A percentile compares a stretch with the other conserved stretches of the same genome.
These are phyloP conservation scores for Macheiramphus alcinus DNA, from an alignment of 2,113 vertebrate species.

Conservation along the genomic window DNA sequence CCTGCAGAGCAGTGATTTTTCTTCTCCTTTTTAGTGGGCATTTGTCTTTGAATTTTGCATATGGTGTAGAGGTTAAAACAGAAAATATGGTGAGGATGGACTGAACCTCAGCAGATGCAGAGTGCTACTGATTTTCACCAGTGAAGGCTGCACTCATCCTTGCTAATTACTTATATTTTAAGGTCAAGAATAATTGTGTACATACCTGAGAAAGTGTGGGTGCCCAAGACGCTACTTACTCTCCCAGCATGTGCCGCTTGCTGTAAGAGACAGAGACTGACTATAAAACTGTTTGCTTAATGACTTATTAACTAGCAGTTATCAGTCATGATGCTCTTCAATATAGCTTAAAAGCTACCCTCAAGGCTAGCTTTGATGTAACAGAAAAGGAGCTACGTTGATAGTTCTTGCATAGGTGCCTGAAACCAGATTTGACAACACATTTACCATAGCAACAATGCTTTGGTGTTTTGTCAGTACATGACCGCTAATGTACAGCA, in stretches of 20 bases:
- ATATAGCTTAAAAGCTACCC: background rate
- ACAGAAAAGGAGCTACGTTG: background rate
- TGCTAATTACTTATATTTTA: background rate
- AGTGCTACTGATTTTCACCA: background rate
- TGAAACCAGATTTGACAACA: background rate
- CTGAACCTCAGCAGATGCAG: background rate
- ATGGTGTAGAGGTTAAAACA: background rate
- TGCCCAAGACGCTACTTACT: background rate
- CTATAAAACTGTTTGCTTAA: background rate
- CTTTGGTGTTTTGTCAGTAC: background rate
- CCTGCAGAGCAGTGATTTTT: background rate
- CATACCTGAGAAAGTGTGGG: background rate
- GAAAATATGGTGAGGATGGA: background rate
- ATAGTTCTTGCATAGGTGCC: background rate
- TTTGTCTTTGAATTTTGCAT: background rate
- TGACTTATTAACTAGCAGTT: background rate
- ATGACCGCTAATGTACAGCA: background rate
- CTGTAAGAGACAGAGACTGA: background rate
- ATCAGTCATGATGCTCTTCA: background rate
- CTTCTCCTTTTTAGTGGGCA: background rate
- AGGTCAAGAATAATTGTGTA: background rate
- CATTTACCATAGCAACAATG: background rate
- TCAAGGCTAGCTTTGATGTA: background rate
- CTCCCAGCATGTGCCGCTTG: background rate
- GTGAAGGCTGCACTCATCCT: background rate